Percentiles rank a stretch among this genome's conserved stretches.
phyloP scores from a whole-genome alignment of 2,888 invertebrate genomes.

The Lacanobia wlatinum region DNA sequence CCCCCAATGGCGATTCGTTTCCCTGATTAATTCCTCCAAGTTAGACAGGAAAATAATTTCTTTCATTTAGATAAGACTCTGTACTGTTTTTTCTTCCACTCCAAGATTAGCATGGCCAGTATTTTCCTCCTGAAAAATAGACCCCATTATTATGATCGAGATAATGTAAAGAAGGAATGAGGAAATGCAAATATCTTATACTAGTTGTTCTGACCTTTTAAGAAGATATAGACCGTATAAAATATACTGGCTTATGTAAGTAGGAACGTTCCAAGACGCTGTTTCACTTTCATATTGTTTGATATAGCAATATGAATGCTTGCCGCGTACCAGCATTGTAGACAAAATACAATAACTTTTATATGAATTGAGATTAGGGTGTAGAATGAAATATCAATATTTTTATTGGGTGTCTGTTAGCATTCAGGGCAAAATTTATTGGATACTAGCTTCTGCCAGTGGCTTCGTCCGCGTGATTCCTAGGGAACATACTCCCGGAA shows the following conservation, averaged over 20 bases:
- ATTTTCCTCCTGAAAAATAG: slow-evolving; percentile 54
- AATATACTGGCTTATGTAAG: slow-evolving; percentile 44
- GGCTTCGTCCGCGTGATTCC: too few relatives aligned
- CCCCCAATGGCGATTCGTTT: slow-evolving; percentile 32
- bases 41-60: slow-evolving; percentile 62
- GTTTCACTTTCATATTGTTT: slow-evolving; percentile 50
- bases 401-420: slow-evolving; percentile 13
- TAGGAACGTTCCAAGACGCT: slow-evolving; percentile 30
- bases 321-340: slow-evolving; percentile 62
- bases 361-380: slow-evolving; percentile 47
- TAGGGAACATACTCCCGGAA: too few relatives aligned
- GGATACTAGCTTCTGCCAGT: too few relatives aligned
- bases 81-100: slow-evolving; percentile 50
- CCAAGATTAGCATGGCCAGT: slow-evolving; percentile 59
- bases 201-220: slow-evolving; percentile 43
- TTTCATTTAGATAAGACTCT: slow-evolving; percentile 58
- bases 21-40: slow-evolving; percentile 51
- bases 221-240: slow-evolving; percentile 42
- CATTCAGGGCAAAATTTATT: slow-evolving; percentile 2
- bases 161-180: slow-evolving; percentile 53
- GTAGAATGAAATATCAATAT: slow-evolving; percentile 44
- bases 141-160: slow-evolving; percentile 58
- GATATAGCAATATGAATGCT: slow-evolving; percentile 67
- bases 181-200: slow-evolving; percentile 53
- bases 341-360: slow-evolving; percentile 57